Conservation (phyloP, 1,140 invertebrate species). For the Dreissena rostriformis region DNA sequence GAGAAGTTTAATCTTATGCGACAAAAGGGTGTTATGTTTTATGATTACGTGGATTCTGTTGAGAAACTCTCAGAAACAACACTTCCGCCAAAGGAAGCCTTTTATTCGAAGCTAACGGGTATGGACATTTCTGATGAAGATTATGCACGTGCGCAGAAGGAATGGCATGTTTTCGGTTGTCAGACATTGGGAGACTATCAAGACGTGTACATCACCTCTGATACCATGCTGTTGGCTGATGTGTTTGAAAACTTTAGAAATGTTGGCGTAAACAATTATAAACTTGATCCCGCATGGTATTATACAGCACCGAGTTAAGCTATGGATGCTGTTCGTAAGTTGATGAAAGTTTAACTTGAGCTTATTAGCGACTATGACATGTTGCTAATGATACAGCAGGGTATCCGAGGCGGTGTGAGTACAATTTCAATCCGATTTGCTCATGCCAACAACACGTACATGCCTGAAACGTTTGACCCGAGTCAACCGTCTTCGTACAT, state of each 20-base stretch:
- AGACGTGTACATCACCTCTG: slow-evolving; percentile 77
- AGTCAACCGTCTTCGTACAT: slow-evolving; percentile 61
- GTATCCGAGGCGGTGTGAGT: slow-evolving; percentile 65
- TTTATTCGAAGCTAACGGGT: slow-evolving; percentile 39
- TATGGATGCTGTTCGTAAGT: slow-evolving; percentile 70
- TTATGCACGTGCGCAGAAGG: slow-evolving; percentile 67
- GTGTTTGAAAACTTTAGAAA: slow-evolving; percentile 82
- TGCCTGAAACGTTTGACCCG: slow-evolving; percentile 50
- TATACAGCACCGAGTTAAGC: slow-evolving; percentile 69
- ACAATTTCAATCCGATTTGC: slow-evolving; percentile 62
- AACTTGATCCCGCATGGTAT: slow-evolving; percentile 69
- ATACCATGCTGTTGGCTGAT: slow-evolving; percentile 74
- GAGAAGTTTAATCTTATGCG: not conserved
- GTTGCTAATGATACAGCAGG: slow-evolving; percentile 71
- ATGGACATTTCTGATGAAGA: slow-evolving; percentile 57
- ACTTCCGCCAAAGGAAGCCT: slow-evolving; percentile 35
- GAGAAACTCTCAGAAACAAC: slow-evolving; percentile 20
- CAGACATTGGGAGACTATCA: slow-evolving; percentile 79
- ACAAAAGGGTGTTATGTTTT: slow-evolving; percentile 69
- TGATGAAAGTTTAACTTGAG: slow-evolving; percentile 64
- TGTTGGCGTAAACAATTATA: slow-evolving; percentile 57
- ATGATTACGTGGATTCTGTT: slow-evolving; percentile 69
- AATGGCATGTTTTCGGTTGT: slow-evolving; percentile 74
- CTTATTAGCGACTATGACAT: slow-evolving; percentile 66
- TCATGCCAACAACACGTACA: slow-evolving; percentile 70